phyloP scores from a whole-genome alignment of 2,888 invertebrate genomes.

The Pilophorus perplexus region DNA sequence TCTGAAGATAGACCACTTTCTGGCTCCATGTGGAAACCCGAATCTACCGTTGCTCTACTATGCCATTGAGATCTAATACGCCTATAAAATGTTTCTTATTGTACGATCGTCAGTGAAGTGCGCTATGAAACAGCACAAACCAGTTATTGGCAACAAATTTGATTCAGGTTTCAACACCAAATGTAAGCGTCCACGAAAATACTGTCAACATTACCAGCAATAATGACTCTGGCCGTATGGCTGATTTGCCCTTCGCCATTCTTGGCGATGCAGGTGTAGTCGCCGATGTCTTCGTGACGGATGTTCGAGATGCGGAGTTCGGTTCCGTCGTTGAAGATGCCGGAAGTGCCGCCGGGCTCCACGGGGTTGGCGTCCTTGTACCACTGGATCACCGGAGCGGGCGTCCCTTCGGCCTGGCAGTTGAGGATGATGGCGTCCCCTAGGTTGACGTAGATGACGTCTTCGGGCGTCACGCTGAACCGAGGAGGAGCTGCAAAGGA shows the following conservation, averaged over 20 bases:
- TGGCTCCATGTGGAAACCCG: too few species aligned
- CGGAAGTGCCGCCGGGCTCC: slow-evolving; percentile 80
- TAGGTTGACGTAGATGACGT: slow-evolving; percentile 93
- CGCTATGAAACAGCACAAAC: too few species aligned
- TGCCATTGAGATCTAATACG: too few species aligned
- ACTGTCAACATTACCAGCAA: too few species aligned
- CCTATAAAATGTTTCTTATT: too few species aligned
- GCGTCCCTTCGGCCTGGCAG: slow-evolving; percentile 95
- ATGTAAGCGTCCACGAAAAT: too few species aligned
- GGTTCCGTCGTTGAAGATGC: slow-evolving; percentile 91
- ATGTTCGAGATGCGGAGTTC: slow-evolving; percentile 90
- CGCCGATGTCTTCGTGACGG: slow-evolving; percentile 90
- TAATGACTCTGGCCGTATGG: slow-evolving; percentile 92
- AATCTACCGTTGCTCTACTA: too few species aligned
- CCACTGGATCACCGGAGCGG: slow-evolving; percentile 93
- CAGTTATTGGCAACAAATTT: too few species aligned
- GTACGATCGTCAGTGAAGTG: too few species aligned
- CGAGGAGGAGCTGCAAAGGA: slow-evolving; percentile 75
- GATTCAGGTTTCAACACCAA: too few species aligned
- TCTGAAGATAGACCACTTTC: too few species aligned
- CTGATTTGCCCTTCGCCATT: slow-evolving; percentile 95
- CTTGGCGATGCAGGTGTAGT: slow-evolving; percentile 93
- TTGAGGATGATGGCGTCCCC: slow-evolving; percentile 94
- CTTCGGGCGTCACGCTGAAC: slow-evolving; percentile 92
- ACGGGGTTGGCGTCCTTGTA: slow-evolving; percentile 91